Evolutionary conservation across 2,113 vertebrate species (phyloP), one percentile per base, ranked within the genome.

Genomic region (Seriola quinqueradiata): DNA sequence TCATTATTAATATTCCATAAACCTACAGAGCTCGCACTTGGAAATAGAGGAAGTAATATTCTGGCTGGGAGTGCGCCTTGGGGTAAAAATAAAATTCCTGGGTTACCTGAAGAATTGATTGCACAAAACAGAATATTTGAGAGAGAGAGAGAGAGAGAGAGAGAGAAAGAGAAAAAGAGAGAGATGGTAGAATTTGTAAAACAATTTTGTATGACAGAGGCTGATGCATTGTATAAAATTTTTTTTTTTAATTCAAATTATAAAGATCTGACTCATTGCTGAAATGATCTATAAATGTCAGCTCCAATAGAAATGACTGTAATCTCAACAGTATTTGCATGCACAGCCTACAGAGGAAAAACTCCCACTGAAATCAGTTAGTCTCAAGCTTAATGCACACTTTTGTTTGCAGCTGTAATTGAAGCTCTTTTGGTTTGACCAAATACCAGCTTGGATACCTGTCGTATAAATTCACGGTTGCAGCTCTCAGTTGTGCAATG

Each of bases 1-100:
- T n/a, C 50, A 79, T 77, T 71, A 82, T 58, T 67, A 79, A 61
- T 79, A 69, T 87, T 82, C n/a, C 9, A 69, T 19, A 50, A 69
- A 75, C 12, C 68, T 17, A 34, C 40, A 65, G 58, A 34, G 8
- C 32, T 81, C 19, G 36, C 28, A 34, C 25, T 64, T 48, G 3
- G 19, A 82, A 68, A 82, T 46, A 60, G 44, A 36, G 52, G 60
- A 21, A 64, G 57, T 55, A 68, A 77, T 80, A 68, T 32, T 68
- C 60, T 73, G 67, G 52, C 48, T 71, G n/a, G 25, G 36, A 70
- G 44, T 73, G 38, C 4, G 63, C 66, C 67, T 44, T 52, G 32
- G 57, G 65, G 65, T 80, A 63, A 70, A 80, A 84, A 36, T 28
- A 19, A 34, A 70, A 73, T 64, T 48, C 57, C 55, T 72, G 21